Percentiles rank a stretch among this genome's conserved stretches.
Evolutionary conservation across 2,888 invertebrate genomes (phyloP).

Genomic region (Pachliopta kotzebuea): DNA sequence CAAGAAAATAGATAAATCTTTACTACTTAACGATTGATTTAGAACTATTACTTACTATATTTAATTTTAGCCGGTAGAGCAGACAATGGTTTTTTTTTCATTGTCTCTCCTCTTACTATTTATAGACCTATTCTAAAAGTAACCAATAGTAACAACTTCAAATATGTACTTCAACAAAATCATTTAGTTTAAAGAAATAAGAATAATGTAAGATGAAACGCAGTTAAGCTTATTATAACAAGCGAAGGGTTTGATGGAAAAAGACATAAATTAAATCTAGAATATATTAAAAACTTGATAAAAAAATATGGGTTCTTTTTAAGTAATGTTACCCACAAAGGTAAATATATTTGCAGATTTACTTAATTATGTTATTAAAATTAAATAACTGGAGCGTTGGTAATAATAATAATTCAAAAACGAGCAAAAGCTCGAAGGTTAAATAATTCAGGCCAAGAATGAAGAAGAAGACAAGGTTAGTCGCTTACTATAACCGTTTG

Average conservation of each 20-base stretch:
- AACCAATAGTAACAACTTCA: no score
- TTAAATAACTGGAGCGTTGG: neutral
- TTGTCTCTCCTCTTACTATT: no score
- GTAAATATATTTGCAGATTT: neutral
- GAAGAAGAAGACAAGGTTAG: slow-evolving; percentile 19
- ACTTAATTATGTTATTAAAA: neutral
- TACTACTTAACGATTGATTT: neutral
- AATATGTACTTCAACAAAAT: no score
- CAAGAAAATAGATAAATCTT: neutral
- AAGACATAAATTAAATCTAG: neutral
- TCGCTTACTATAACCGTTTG: slow-evolving; percentile 60
- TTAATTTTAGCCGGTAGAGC: no score
- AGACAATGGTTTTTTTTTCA: no score
- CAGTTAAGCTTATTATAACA: no score
- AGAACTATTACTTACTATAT: neutral
- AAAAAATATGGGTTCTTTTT: neutral
- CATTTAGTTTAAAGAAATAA: no score
- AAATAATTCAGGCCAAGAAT: slow-evolving; percentile 7
- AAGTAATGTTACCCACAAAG: neutral
- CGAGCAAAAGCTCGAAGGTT: slow-evolving; percentile 5
- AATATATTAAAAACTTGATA: neutral
- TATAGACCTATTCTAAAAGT: no score
- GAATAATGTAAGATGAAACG: no score
- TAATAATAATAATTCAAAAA: neutral
- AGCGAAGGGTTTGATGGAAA: neutral